Evolutionary conservation across 2,113 vertebrate species (phyloP).

Genomic region (Argyrosomus japonicus): DNA sequence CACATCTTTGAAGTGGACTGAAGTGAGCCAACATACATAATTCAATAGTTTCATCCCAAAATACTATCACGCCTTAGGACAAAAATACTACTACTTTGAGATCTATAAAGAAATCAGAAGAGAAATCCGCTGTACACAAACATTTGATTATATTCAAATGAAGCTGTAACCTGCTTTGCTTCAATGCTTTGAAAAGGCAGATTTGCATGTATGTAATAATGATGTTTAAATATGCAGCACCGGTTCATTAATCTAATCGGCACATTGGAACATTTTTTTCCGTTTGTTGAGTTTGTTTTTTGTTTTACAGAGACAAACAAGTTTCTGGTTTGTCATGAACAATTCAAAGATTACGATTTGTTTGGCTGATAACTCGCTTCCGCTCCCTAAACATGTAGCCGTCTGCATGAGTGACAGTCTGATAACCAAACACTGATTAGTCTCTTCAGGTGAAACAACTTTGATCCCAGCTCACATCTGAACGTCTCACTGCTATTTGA

Average conservation of each 20-base stretch:
- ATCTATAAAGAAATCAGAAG: neutral
- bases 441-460: slow-evolving; percentile 4
- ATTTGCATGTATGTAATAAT: neutral
- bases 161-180: neutral
- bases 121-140: neutral
- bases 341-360: neutral
- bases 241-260: neutral
- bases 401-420: neutral
- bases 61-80: neutral
- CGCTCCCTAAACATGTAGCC: neutral
- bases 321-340: too few relatives aligned
- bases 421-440: slow-evolving; percentile 3
- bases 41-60: slow-evolving; percentile 13
- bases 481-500: slow-evolving; percentile 1
- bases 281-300: neutral
- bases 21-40: neutral
- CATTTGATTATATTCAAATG: neutral
- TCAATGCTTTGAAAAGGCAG: neutral
- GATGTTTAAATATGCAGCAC: neutral
- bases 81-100: neutral
- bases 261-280: neutral
- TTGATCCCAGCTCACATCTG: neutral
- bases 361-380: neutral
- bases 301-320: neutral
- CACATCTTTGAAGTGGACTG: neutral